Percentiles rank a stretch among this genome's conserved stretches.
phyloP scores from a whole-genome alignment of 2,888 invertebrate genomes.

The Crocallis elinguaria region DNA sequence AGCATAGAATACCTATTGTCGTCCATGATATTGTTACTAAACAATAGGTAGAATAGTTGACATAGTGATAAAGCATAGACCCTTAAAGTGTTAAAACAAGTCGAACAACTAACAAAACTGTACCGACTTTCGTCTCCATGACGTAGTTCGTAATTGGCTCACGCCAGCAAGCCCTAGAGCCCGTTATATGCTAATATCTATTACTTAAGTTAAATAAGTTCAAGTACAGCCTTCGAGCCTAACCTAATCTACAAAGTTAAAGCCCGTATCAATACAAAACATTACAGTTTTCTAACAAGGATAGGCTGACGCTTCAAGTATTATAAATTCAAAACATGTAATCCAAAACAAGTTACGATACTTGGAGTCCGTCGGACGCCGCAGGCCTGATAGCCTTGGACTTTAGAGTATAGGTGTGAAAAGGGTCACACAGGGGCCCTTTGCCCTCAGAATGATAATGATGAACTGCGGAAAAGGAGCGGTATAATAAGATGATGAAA shows the following conservation, averaged over 20 bases:
- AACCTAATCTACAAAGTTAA: slow-evolving; percentile 20
- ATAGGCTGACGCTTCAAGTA: slow-evolving; percentile 19
- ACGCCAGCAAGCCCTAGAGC: too few species aligned
- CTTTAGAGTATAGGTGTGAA: slow-evolving; percentile 34
- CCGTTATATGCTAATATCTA: slow-evolving; percentile 10
- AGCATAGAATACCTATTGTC: too few species aligned
- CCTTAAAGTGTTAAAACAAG: too few species aligned
- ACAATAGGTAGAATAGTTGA: too few species aligned
- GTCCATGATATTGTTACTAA: too few species aligned
- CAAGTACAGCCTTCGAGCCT: slow-evolving; percentile 4
- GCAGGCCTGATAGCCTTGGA: slow-evolving; percentile 20
- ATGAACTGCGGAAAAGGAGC: slow-evolving; percentile 20
- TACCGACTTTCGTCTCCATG: too few species aligned
- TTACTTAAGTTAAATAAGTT: slow-evolving; percentile 18
- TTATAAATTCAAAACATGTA: slow-evolving; percentile 41
- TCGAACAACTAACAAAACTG: too few species aligned
- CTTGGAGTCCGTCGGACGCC: slow-evolving; percentile 16
- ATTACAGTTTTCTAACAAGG: slow-evolving; percentile 29
- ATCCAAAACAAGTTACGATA: slow-evolving; percentile 38
- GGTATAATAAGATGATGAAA: slow-evolving; percentile 25
- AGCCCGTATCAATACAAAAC: slow-evolving; percentile 22
- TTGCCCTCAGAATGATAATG: slow-evolving; percentile 34
- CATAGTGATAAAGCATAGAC: too few species aligned
- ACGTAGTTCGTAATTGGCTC: too few species aligned
- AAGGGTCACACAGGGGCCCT: slow-evolving; percentile 27